Percentiles rank a stretch among this genome's conserved stretches.
These are phyloP conservation scores for Gastracanthus pulcherrimus DNA, from an alignment of 2,888 invertebrate species.

Conservation along the genomic window DNA sequence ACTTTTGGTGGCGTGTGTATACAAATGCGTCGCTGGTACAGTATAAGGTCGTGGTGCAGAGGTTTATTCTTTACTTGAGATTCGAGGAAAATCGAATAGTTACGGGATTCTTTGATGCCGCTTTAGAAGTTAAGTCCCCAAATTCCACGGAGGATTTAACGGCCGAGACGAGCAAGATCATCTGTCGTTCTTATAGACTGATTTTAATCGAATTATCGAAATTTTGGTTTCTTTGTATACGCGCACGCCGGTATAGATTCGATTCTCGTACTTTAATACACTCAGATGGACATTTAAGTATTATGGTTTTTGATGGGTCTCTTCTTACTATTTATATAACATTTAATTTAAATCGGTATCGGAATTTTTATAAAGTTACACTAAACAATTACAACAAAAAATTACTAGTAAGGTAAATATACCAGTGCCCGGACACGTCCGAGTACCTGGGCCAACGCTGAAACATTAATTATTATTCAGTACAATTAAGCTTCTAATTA, in stretches of 20 bases:
- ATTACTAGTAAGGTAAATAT: no score
- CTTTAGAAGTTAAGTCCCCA: conserved; percentile 53
- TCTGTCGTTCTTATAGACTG: conserved; percentile 23
- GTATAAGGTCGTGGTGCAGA: conserved; percentile 3
- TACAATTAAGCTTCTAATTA: no score
- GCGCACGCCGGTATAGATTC: neutral
- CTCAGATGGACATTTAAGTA: neutral
- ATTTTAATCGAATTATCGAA: conserved; percentile 51
- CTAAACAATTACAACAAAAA: no score
- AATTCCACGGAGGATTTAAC: conserved; percentile 42
- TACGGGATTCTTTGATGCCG: conserved; percentile 39
- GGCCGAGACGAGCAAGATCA: conserved; percentile 33
- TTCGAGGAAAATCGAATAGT: conserved; percentile 54
- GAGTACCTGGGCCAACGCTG: no score
- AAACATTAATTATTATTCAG: no score
- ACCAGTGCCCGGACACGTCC: no score
- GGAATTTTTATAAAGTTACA: no score
- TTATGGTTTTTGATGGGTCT: neutral
- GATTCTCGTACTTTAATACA: neutral
- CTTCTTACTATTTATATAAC: neutral
- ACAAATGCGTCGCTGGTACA: neutral
- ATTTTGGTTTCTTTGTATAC: conserved; percentile 2
- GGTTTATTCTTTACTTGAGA: conserved; percentile 34
- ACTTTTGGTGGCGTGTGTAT: neutral
- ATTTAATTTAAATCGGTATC: no score